These are phyloP conservation scores for Nerophis ophidion DNA, from an alignment of 2,113 vertebrate species.

Conservation along the genomic window DNA sequence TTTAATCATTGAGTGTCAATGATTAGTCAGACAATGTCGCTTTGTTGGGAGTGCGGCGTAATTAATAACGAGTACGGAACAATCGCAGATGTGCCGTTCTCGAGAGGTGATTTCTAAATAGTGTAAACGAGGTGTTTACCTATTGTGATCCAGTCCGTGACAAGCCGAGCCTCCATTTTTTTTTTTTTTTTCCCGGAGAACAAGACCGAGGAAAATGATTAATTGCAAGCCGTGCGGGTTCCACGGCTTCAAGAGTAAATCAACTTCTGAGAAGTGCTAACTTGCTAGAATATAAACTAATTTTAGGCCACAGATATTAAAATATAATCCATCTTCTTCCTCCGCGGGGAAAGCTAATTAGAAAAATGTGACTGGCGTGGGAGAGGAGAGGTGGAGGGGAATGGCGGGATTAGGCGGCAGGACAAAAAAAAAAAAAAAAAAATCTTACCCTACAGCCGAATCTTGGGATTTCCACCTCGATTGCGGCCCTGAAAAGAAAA, in stretches of 20 bases:
- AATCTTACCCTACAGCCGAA: slow-evolving; percentile 57
- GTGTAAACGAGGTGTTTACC: slow-evolving; percentile 76
- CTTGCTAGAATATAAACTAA: slow-evolving; percentile 88
- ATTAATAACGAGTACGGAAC: slow-evolving; percentile 69
- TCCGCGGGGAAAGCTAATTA: slow-evolving; percentile 81
- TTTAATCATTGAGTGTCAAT: slow-evolving; percentile 69
- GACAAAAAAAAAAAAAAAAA: no score
- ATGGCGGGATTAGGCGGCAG: slow-evolving; percentile 70
- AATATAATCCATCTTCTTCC: slow-evolving; percentile 90
- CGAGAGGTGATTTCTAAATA: slow-evolving; percentile 77
- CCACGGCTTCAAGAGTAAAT: slow-evolving; percentile 82
- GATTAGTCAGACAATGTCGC: slow-evolving; percentile 71
- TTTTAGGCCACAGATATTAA: slow-evolving; percentile 86
- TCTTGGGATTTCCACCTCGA: slow-evolving; percentile 59
- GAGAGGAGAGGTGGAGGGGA: slow-evolving; percentile 70
- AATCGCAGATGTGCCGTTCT: slow-evolving; percentile 65
- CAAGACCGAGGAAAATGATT: slow-evolving; percentile 62
- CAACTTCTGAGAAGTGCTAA: slow-evolving; percentile 81
- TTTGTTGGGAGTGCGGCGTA: slow-evolving; percentile 70
- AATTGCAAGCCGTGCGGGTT: slow-evolving; percentile 78
- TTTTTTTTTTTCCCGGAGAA: slow-evolving; percentile 44
- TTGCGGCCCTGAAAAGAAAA: no score
- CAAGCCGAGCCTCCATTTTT: slow-evolving; percentile 53
- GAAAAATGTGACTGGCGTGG: slow-evolving; percentile 79
- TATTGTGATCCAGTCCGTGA: slow-evolving; percentile 69